Evolutionary conservation across 1,140 invertebrate species (phyloP).

Genomic region (Mycetomoellerius zeteki): DNA sequence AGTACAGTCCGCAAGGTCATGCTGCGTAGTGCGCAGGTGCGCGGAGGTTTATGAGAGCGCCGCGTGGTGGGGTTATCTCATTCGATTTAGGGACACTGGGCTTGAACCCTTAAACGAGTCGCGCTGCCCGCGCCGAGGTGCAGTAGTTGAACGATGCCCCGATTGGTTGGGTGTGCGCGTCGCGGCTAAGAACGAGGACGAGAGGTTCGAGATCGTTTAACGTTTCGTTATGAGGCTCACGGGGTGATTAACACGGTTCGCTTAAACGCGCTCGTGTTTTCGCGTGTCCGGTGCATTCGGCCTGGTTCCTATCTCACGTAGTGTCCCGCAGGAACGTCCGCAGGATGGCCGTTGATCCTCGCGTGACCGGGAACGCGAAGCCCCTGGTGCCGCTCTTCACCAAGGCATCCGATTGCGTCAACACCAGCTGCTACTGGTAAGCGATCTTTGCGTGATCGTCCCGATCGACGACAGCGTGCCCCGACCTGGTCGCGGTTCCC

Average conservation of each 20-base stretch:
- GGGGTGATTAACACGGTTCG: neutral
- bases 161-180: slow-evolving; percentile 17
- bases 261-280: slow-evolving; percentile 23
- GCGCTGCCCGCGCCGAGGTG: neutral
- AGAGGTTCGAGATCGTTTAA: slow-evolving; percentile 3
- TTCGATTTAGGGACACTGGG: slow-evolving; percentile 19
- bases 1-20: neutral
- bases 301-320: neutral
- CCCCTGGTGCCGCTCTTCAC: slow-evolving; percentile 85
- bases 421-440: slow-evolving; percentile 88
- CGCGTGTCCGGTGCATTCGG: neutral
- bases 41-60: neutral
- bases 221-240: slow-evolving; percentile 35
- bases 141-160: slow-evolving; percentile 65
- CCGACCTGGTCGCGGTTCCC: neutral
- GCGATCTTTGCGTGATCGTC: slow-evolving; percentile 38
- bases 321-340: slow-evolving; percentile 53
- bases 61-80: neutral
- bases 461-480: neutral
- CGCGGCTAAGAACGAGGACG: neutral
- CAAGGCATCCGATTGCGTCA: slow-evolving; percentile 86
- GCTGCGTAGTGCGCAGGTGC: slow-evolving; percentile 25
- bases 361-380: slow-evolving; percentile 83
- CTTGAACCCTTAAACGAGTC: neutral
- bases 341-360: slow-evolving; percentile 81